These are phyloP conservation scores for Gorsachius goisagi DNA, from an alignment of 2,113 vertebrate genomes.

Conservation along the genomic window DNA sequence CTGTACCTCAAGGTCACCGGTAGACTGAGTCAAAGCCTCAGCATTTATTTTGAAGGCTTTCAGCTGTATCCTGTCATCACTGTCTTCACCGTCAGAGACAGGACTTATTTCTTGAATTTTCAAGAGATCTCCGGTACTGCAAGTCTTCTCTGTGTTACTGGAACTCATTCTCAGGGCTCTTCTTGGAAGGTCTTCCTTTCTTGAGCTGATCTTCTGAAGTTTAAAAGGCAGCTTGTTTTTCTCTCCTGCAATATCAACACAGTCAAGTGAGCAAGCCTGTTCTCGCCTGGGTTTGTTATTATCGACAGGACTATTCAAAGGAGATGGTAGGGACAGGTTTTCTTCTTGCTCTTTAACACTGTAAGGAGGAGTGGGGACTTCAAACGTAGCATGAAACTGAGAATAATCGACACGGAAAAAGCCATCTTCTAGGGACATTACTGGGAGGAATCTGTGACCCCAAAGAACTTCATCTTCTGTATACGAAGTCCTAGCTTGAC, in stretches of 20 bases:
- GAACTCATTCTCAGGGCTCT: constrained; percentile 61
- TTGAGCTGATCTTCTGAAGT: constrained; percentile 79
- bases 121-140: constrained; percentile 80
- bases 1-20: constrained; percentile 72
- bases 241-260: constrained; percentile 68
- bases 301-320: constrained; percentile 61
- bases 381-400: constrained; percentile 88
- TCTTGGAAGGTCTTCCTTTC: constrained; percentile 74
- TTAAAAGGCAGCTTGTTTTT: constrained; percentile 77
- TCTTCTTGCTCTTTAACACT: constrained; percentile 89
- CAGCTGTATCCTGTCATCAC: constrained; percentile 72
- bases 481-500: constrained; percentile 88
- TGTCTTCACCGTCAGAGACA: constrained; percentile 63
- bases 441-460: constrained; percentile 88
- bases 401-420: constrained; percentile 91
- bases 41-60: constrained; percentile 69
- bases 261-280: constrained; percentile 76
- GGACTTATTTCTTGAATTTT: constrained; percentile 77
- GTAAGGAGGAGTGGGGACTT: constrained; percentile 84
- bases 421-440: constrained; percentile 91
- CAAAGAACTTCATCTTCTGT: constrained; percentile 90
- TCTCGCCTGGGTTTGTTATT: constrained; percentile 68
- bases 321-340: constrained; percentile 72
- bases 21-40: constrained; percentile 78
- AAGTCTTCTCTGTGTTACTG: constrained; percentile 73